phyloP scores from a whole-genome alignment of 2,888 invertebrate species.

The Iphiclides podalirius region DNA sequence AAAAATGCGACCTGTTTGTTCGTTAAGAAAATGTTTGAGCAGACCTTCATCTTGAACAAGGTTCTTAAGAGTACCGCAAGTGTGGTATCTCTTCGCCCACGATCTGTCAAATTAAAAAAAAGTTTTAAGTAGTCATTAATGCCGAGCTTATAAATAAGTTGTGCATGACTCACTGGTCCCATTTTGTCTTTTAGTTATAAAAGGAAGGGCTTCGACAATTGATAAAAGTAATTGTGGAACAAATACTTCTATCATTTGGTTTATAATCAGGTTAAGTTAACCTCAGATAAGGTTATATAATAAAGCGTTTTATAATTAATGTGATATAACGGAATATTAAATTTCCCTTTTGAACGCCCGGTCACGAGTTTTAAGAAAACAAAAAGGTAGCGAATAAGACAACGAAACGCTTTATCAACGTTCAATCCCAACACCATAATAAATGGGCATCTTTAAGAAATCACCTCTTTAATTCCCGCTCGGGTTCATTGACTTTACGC shows the following conservation, averaged over 20 bases:
- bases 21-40: constrained; percentile 2
- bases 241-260: no score
- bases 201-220: no score
- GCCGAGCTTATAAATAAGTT: background rate
- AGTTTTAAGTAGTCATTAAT: background rate
- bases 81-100: background rate
- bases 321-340: background rate
- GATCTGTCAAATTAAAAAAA: constrained; percentile 1
- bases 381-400: background rate
- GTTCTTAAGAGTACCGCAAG: background rate
- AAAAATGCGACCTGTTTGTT: background rate
- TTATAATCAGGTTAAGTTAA: no score
- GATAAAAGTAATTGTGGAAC: no score
- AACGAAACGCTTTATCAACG: background rate
- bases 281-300: no score
- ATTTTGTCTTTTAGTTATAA: no score
- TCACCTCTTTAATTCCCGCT: background rate
- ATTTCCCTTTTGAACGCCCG: no score
- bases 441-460: constrained; percentile 5
- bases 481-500: constrained; percentile 18
- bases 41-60: background rate
- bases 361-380: background rate
- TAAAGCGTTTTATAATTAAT: background rate
- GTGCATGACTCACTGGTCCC: no score
- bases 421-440: background rate